Conservation (phyloP, 2,113 vertebrate species). For the Xiphias gladius region DNA sequence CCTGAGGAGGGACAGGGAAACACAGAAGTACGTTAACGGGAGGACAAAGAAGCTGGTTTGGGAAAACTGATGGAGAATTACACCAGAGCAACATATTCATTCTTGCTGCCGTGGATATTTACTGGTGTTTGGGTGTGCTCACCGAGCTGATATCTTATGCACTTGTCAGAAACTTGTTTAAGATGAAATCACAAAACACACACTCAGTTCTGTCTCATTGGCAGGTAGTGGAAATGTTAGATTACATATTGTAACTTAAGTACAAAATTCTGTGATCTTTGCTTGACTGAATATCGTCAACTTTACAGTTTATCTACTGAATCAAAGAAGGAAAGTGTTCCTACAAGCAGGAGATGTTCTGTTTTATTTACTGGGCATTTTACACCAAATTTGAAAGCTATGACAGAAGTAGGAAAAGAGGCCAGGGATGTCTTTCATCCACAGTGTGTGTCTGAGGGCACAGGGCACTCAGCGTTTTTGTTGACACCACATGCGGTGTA, state of each 20-base stretch:
- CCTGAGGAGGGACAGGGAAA: constrained; percentile 80
- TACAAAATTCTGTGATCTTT: not conserved
- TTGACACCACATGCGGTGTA: constrained; percentile 65
- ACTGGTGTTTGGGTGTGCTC: not conserved
- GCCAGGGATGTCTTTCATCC: constrained; percentile 22
- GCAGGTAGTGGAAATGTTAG: not conserved
- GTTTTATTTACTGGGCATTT: constrained; percentile 1
- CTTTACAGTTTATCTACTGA: not conserved
- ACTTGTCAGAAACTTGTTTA: not conserved
- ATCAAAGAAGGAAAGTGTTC: not conserved
- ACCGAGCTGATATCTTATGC: not conserved
- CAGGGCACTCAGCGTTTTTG: constrained; percentile 29
- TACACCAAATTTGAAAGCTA: constrained; percentile 7
- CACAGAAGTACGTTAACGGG: constrained; percentile 16
- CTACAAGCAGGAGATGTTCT: not conserved
- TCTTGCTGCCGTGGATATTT: not conserved
- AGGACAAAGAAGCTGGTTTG: not conserved
- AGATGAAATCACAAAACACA: not conserved
- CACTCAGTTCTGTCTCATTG: not conserved
- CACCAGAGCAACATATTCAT: not conserved
- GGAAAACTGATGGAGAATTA: not conserved
- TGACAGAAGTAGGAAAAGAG: constrained; percentile 12
- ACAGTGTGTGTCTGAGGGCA: constrained; percentile 43
- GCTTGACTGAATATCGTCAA: not conserved
- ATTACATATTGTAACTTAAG: not conserved